Conservation (phyloP, 2,113 vertebrate genomes). For the Apus apus region DNA sequence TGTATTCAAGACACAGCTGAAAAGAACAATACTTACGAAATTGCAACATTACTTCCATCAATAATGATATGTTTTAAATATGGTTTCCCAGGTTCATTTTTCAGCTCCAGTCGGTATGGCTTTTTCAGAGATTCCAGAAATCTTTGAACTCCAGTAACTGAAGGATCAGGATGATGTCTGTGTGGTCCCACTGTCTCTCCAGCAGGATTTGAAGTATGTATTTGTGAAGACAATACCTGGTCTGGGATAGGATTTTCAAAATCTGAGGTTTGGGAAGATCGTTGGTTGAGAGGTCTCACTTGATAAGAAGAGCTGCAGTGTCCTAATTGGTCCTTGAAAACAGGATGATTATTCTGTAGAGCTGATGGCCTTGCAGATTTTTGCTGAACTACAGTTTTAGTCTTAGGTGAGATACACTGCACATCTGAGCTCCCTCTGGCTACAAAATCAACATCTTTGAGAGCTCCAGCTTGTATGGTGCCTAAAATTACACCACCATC, state of each 20-base stretch:
- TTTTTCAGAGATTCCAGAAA: constrained; percentile 90
- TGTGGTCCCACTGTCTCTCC: neutral
- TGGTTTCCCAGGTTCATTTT: constrained; percentile 84
- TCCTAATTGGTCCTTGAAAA: constrained; percentile 53
- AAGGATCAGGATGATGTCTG: constrained; percentile 47
- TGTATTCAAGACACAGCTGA: neutral
- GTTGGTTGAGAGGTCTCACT: constrained; percentile 20
- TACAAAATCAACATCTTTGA: constrained; percentile 77
- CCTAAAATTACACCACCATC: constrained; percentile 15
- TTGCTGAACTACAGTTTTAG: constrained; percentile 78
- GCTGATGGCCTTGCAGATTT: constrained; percentile 68
- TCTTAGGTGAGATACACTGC: constrained; percentile 69
- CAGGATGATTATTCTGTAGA: neutral
- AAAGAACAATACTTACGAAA: constrained; percentile 85
- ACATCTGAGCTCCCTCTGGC: constrained; percentile 81
- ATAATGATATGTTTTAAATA: constrained; percentile 92
- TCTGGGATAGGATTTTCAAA: neutral
- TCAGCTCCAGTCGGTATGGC: constrained; percentile 88
- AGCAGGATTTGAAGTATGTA: neutral
- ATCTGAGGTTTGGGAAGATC: neutral
- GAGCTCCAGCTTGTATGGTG: neutral
- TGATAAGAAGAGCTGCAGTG: constrained; percentile 55
- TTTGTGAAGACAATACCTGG: neutral
- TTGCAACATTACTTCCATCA: constrained; percentile 96
- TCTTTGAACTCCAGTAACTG: constrained; percentile 89